Evolutionary conservation across 2,113 vertebrate genomes (phyloP), one percentile per base, ranked within the genome.

Genomic region (Tachysurus fulvidraco): DNA sequence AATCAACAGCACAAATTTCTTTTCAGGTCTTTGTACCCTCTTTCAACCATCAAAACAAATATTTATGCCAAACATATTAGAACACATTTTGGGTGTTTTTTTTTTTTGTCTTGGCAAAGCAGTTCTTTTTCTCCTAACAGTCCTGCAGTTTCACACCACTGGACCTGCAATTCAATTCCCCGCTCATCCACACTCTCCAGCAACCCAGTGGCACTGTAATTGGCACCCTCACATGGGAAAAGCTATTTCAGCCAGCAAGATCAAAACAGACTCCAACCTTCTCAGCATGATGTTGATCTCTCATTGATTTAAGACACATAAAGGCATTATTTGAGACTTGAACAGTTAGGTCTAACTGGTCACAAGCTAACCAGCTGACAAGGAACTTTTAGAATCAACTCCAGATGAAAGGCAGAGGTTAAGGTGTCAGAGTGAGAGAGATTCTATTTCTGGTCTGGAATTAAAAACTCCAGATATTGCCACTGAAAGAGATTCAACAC

Each of bases 181-280:
- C 57, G 67, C 86, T 83, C 83, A 88, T 73, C 67, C 62, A 74
- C 60, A 14, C 80, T 83, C 74, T 81, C 73, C 73, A 78, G 64
- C 30, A 86, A 88, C 44, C 83, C 80, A 85, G 46, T 88, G 88
- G 83, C 89, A 88, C 74, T 67, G 76, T 89, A 89, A 89, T 89
- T 86, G 89, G 89, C 73, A 89, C 89, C 81, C 59, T 89, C 73
- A 69, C 67, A 44, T 19, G 2, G 81, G 84, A 86, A 84, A 88
- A 86, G 89, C 86, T 88, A 88, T 88, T 88, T 88, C 86, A 89
- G 89, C 80, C 73, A 10, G 84, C 41, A 54, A 46, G 84, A 89
- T 88, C 86, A 86, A 88, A 89, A 89, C 88, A 89, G 86, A 88
- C 82, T 88, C 74, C 79, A 88, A 89, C 87, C 86, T 88, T 82